Base-by-base conservation (phyloP, 2,113 vertebrate genomes). In the Neodon shergylaensis region DNA sequence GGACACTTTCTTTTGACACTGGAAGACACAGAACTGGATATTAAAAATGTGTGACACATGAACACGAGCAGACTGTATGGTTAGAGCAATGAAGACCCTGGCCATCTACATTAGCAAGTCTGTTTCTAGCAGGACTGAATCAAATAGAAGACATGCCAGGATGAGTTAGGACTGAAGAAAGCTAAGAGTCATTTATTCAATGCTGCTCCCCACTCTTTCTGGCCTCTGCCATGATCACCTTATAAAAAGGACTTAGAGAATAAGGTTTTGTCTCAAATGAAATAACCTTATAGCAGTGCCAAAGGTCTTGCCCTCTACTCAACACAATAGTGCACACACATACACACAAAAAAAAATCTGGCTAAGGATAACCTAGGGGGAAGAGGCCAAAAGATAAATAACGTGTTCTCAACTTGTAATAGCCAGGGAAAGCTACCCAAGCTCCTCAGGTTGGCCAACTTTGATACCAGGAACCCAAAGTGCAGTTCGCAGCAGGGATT, bases 211-310 rank as follows among this genome's bases (percentile, higher is more conserved):
- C 74, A 94, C 8, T 72, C 86, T 73, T 94, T 85, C 66, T 96
- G 26, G 42, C 61, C 70, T 87, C 76, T 93, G 81, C 49, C 52
- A 42, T 26, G 54, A 90, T 88, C 77, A 92, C 31, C 73, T 91
- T 61, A 31, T 49, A 44, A 79, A 77, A 96, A 94, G 91, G 22
- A 65, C 73, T 88, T 49, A 74, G 10, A 78, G 42, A 96, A 73
- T 74, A 81, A 89, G 36, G 54, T 84, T 96, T 96, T 93, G 78
- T 95, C 88, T 97, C 73, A 70, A 94, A 97, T 91, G 85, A 96
- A 96, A 94, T 90, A 90, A 93, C 92, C 85, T 68, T 73, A 92
- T 76, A 85, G 44, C 58, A 58, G 24, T 94, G 84, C 82, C 95
- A 94, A 93, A 94, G 42, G 63, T 63, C 85, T 83, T 89, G 63